Evolutionary conservation across 2,113 vertebrate species (phyloP).

Genomic region (Marmota monax): DNA sequence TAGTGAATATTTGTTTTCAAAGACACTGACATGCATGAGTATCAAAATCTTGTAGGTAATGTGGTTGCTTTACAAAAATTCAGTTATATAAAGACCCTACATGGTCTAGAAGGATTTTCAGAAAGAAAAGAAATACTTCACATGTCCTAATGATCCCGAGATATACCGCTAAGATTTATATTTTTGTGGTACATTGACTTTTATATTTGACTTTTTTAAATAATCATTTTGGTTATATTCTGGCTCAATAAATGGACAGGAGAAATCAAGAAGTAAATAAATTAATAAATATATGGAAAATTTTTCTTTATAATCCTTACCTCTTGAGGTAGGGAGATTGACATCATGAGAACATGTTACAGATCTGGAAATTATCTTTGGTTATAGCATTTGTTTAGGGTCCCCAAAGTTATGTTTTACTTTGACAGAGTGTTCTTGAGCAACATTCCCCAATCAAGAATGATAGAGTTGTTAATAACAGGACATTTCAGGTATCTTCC

Average conservation of each 20-base stretch:
- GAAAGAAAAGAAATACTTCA: background rate
- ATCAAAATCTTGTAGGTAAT: background rate
- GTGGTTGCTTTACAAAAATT: background rate
- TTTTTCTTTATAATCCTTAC: background rate
- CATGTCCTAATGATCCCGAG: background rate
- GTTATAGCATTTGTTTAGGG: background rate
- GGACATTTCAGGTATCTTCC: background rate
- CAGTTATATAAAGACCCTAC: background rate
- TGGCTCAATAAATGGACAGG: background rate
- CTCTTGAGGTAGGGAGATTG: background rate
- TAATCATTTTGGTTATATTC: conserved; percentile 37
- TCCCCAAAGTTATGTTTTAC: background rate
- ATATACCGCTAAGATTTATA: background rate
- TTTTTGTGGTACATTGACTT: conserved; percentile 27
- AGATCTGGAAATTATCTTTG: background rate
- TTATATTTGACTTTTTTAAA: background rate
- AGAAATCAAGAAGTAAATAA: conserved; percentile 50
- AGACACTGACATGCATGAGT: background rate
- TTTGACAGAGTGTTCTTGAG: background rate
- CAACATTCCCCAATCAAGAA: background rate
- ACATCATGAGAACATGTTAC: background rate
- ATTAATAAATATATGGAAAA: background rate
- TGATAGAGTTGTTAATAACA: background rate
- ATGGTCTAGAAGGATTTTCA: background rate
- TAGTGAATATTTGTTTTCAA: conserved; percentile 37